Base-by-base conservation (phyloP, 2,888 invertebrate genomes). In the Hipparchia sbordonii region DNA sequence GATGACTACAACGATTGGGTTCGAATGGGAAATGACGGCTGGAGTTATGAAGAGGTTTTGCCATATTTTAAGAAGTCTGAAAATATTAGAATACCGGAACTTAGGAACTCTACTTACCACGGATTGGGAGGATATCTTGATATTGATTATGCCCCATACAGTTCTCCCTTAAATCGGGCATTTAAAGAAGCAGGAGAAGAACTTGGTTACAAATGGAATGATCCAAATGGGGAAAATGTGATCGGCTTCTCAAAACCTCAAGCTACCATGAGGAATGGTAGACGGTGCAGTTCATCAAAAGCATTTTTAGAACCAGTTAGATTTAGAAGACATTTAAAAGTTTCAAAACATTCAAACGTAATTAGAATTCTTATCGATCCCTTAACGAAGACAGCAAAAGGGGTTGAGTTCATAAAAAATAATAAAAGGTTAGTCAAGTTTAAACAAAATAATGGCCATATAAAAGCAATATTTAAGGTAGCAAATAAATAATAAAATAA, bases 1-100 rank as follows among this genome's bases (percentile, higher is more conserved):
- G 91, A 91, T 62, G 98, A 98, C 90, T 98, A 96, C 84, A 96
- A 98, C 83, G 94, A 95, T 70, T 98, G 98, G 98, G 96, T 94
- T n/a, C 89, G 88, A 46, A 91, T 96, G 85, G 98, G 98, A 0
- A 98, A 98, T 82, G 85, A 91, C 0, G 97, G 97, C 0, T 98
- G 98, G 98, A 95, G 95, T 72, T 97, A 96, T 83, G 82, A 94
- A 0, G 95, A 97, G 71, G 93, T 97, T 0, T 83, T 97, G 33
- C 93, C 96, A 2, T 97, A 97, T 84, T 98, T 98, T 80, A 95
- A 95, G 75, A 97, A 97, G 85, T 96, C 96, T 0, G 97, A 97
- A 89, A 96, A 96, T 79, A 95, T 96, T 78, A 92, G 93, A 67
- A 94, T 95, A 71, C 84, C 93, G 66, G 93, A 94, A 46, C 85